Conservation (phyloP, 1,140 invertebrate genomes). For the Heliconius hermathena region DNA sequence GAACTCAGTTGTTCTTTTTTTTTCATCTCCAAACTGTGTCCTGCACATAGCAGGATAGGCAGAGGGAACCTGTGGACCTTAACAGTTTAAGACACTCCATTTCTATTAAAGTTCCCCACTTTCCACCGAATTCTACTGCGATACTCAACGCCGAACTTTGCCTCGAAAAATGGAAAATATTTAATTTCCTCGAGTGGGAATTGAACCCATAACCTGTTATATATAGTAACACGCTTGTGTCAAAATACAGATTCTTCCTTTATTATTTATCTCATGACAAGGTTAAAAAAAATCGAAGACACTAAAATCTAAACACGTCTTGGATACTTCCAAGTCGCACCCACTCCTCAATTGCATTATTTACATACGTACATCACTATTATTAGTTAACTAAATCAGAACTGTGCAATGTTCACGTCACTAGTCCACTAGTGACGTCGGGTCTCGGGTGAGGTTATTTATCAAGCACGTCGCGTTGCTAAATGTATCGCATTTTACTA, state of each 20-base stretch:
- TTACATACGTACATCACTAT: not conserved
- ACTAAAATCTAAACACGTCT: not conserved
- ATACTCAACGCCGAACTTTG: too few species aligned
- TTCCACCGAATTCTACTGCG: too few species aligned
- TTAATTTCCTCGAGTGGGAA: too few species aligned
- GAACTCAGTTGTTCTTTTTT: too few species aligned
- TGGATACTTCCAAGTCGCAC: not conserved
- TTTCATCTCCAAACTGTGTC: too few species aligned
- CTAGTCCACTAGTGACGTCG: constrained; percentile 15
- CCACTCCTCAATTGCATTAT: not conserved
- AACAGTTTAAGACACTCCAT: too few species aligned
- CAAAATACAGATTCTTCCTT: not conserved
- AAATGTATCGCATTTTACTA: constrained; percentile 52
- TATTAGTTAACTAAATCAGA: constrained; percentile 33
- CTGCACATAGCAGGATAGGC: too few species aligned
- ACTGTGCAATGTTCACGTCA: constrained; percentile 33
- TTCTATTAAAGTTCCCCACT: too few species aligned
- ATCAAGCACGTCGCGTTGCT: constrained; percentile 46
- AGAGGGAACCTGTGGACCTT: too few species aligned
- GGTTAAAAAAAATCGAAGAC: not conserved
- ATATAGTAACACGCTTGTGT: too few species aligned
- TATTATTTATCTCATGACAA: not conserved
- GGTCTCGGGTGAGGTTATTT: constrained; percentile 42
- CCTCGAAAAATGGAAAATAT: too few species aligned
- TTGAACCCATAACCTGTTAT: too few species aligned